Evolutionary conservation across 2,888 invertebrate species (phyloP), one percentile per base, ranked within the genome.

Genomic region (Chrysomela aeneicollis): DNA sequence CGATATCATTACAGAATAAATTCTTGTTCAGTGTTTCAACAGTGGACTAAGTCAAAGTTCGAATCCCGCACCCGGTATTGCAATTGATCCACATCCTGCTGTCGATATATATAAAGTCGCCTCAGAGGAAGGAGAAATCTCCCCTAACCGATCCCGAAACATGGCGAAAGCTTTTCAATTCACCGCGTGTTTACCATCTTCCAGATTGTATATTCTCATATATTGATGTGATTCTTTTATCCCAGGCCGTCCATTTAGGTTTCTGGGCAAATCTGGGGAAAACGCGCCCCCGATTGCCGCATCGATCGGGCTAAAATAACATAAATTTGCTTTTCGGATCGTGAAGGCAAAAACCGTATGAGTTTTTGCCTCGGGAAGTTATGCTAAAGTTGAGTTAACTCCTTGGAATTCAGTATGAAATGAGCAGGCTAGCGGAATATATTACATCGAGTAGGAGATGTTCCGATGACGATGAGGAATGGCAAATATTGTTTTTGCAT

Each of bases 311-410:
- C 42, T 10, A 42, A 42, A 42, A 42, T 42, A 42, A n/a, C 42
- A 42, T 42, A 42, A 42, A 42, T 42, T 42, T 15, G 12, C 42
- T 42, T 42, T 42, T 42, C 42, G 42, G 15, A 42, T 42, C 42
- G 42, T 6, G 42, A 15, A 42, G 15, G 42, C 42, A 42, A 42
- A 42, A 42, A 42, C 12, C 42, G 42, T 42, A 15, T 42, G 42
- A 8, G 42, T 42, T 42, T 42, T 42, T 42, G 42, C 42, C 15
- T 42, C 15, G 12, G 42, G 42, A 12, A 42, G 42, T 42, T 42
- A 15, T 42, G 42, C 15, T n/a, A 12, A 42, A 42, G 42, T 42
- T 15, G 42, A 42, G 42, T 42, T 15, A 15, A 42, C 42, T 42
- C 15, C 42, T 42, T 15, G 42, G 42, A 4, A 15, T 15, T 15